A percentile compares a stretch with the other conserved stretches of the same genome.
These are phyloP conservation scores for Heloderma charlesbogerti DNA, from an alignment of 2,113 vertebrate species.

Conservation along the genomic window DNA sequence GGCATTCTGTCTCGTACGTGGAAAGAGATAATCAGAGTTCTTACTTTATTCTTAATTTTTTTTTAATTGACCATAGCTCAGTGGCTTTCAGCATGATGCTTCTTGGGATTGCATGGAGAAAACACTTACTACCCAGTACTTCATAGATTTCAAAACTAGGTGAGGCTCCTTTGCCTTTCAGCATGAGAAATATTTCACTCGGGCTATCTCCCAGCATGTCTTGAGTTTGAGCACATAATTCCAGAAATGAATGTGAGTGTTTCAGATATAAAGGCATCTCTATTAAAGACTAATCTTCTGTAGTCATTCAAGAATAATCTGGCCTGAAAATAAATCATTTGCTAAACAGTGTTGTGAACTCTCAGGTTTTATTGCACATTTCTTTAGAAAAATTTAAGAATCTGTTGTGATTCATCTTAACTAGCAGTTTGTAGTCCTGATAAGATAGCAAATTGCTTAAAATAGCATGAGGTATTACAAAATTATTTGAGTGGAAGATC, in stretches of 20 bases:
- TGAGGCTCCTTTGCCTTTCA: neutral
- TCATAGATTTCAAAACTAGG: neutral
- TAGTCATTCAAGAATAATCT: neutral
- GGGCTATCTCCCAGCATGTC: neutral
- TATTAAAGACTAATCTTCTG: neutral
- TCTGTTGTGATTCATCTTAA: neutral
- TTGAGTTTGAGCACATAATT: neutral
- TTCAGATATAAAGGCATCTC: neutral
- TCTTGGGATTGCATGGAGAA: neutral
- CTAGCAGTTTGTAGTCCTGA: neutral
- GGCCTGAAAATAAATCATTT: neutral
- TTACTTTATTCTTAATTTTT: too few species aligned
- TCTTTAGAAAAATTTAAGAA: neutral
- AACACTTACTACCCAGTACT: neutral
- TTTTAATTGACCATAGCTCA: neutral
- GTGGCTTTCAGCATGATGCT: neutral
- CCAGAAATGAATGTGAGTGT: neutral
- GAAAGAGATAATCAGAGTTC: neutral
- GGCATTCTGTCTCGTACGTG: neutral
- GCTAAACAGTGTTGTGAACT: neutral
- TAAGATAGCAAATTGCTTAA: neutral
- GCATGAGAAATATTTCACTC: neutral
- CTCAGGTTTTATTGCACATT: neutral
- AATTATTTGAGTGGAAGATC: neutral
- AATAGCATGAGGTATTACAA: neutral